Conservation (phyloP, 37 sponge, comb jelly and placozoan species). For the Theonella swinhoei region DNA sequence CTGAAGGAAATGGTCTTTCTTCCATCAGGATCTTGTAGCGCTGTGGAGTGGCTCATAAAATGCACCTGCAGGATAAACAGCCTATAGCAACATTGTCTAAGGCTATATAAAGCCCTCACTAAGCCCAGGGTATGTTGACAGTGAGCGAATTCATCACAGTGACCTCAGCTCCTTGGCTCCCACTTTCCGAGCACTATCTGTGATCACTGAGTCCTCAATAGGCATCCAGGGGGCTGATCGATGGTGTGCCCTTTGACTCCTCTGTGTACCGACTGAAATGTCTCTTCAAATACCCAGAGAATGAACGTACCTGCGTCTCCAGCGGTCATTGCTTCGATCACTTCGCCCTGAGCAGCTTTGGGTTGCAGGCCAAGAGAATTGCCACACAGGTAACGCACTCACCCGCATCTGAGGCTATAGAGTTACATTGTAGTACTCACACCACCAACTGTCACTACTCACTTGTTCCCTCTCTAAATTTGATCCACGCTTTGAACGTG, state of each 20-base stretch:
- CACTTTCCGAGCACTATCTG: constrained; percentile 62
- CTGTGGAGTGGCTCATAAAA: constrained; percentile 88
- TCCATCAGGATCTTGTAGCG: constrained; percentile 89
- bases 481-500: not conserved
- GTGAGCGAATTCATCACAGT: constrained; percentile 85
- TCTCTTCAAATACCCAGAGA: not conserved
- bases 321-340: constrained; percentile 35
- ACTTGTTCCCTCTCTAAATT: not conserved
- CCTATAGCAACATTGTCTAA: not conserved
- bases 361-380: constrained; percentile 95
- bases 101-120: constrained; percentile 33
- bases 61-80: constrained; percentile 19
- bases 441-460: no score
- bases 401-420: constrained; percentile 32
- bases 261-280: not conserved
- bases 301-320: not conserved
- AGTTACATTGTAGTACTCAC: no score
- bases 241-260: constrained; percentile 50
- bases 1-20: constrained; percentile 82
- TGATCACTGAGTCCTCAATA: constrained; percentile 53
- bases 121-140: constrained; percentile 82
- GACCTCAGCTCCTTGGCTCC: constrained; percentile 83
- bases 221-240: constrained; percentile 52
- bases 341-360: constrained; percentile 23
- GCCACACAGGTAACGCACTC: constrained; percentile 81